Base-by-base conservation (phyloP, 2,113 vertebrate genomes). In the Hemichromis elongatus region DNA sequence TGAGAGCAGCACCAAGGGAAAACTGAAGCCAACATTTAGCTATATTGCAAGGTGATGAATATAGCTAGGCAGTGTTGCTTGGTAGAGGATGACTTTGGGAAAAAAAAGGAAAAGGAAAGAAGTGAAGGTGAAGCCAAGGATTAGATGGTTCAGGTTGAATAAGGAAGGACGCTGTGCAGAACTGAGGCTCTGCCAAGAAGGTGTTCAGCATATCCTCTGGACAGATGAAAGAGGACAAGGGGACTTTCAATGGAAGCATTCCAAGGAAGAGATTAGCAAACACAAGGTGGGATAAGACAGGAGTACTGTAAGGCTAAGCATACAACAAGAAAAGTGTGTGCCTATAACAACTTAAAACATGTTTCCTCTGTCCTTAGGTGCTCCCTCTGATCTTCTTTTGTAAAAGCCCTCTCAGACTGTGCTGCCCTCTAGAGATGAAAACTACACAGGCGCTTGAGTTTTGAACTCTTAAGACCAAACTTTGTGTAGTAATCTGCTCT, bases 101-200 rank as follows among this genome's bases (percentile, higher is more conserved):
- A 0, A 11, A 1, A 3, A 12, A 13, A 28, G 6, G 57, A 35
- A 61, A 19, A 30, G 5, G 57, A 61, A 61, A 61, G 35, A 9
- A 35, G 18, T 63, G 30, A 63, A 0, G 1, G 59, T n/a, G 59
- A 63, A 63, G 18, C 3, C 30, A 37, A 0, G 1, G 59, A 37
- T n/a, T 35, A 7, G 30, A 63, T 35, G 0, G 18, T 63, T 63
- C 35, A 63, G 35, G 10, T 35, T 7, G 59, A 63, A 63, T 63
- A 63, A 35, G 59, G 59, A 63, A 63, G 30, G 12, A 63, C 12
- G 59, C 35, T 35, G 30, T 6, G 35, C 59, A 35, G 59, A 63
- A 30, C 1, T 63, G 30, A 35, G 10, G 18, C n/a, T 37, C 59
- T 63, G 59, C 59, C 2, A 63, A 37, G 30, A 63, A 37, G 59